A percentile compares a stretch with the other conserved stretches of the same genome.
These are phyloP conservation scores for Larimichthys crocea DNA, from an alignment of 2,113 vertebrate genomes.

Conservation along the genomic window DNA sequence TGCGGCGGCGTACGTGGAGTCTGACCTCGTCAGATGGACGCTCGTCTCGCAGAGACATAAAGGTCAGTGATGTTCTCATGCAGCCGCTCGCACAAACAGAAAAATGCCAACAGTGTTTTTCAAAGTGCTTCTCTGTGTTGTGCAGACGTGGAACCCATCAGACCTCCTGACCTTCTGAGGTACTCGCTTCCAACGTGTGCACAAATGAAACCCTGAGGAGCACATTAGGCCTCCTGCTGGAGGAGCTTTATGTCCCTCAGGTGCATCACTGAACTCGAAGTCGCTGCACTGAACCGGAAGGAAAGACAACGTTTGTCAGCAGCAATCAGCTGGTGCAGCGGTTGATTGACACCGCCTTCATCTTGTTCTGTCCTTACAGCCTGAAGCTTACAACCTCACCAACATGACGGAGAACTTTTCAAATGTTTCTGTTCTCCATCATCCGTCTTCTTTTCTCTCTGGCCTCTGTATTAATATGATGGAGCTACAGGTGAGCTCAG, in stretches of 20 bases:
- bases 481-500: too few species aligned
- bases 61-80: constrained; percentile 20
- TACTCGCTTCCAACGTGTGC: neutral
- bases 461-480: too few species aligned
- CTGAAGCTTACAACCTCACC: too few species aligned
- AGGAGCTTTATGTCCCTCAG: neutral
- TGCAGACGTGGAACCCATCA: neutral
- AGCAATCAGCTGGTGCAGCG: neutral
- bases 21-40: neutral
- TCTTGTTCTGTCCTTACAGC: neutral
- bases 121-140: constrained; percentile 27
- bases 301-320: neutral
- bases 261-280: neutral
- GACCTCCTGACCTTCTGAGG: constrained; percentile 1
- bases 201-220: neutral
- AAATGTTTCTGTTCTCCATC: too few species aligned
- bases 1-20: neutral
- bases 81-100: neutral
- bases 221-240: neutral
- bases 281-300: neutral
- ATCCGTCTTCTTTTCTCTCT: too few species aligned
- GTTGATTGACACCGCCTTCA: neutral
- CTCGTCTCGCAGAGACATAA: constrained; percentile 16
- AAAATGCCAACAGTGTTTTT: constrained; percentile 16
- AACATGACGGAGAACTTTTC: too few species aligned